Conservation (phyloP, 2,888 invertebrate species). For the Andrena flavipes region DNA sequence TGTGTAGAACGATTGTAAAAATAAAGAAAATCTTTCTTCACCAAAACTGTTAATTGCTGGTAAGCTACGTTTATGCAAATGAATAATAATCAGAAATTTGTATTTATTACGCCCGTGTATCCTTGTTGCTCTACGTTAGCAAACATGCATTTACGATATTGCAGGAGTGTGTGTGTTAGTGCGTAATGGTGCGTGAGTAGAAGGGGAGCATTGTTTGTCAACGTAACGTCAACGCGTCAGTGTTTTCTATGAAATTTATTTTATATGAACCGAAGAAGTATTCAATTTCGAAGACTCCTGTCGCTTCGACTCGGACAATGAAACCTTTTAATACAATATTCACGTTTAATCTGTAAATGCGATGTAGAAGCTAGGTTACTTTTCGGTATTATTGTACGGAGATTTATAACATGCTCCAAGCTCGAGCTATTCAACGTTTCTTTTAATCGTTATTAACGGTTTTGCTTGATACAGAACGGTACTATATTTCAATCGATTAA, state of each 20-base stretch:
- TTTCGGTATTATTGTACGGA: not conserved
- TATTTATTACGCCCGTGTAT: too few relatives aligned
- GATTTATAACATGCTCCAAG: not conserved
- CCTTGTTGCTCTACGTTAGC: too few relatives aligned
- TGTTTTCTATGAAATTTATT: constrained; percentile 8
- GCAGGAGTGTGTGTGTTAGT: too few relatives aligned
- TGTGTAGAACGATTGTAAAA: too few relatives aligned
- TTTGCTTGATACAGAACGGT: constrained; percentile 12
- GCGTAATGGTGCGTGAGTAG: not conserved
- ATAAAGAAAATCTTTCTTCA: too few relatives aligned
- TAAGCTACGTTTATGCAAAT: too few relatives aligned
- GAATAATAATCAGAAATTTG: too few relatives aligned
- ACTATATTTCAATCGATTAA: constrained; percentile 12
- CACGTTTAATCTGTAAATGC: constrained; percentile 15
- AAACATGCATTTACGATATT: too few relatives aligned
- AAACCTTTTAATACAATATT: constrained; percentile 15
- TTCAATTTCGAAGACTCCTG: constrained; percentile 10
- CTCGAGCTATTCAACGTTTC: not conserved
- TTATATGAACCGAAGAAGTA: constrained; percentile 13
- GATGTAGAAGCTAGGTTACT: constrained; percentile 27
- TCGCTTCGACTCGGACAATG: not conserved
- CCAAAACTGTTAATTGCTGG: too few relatives aligned
- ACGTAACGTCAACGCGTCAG: not conserved
- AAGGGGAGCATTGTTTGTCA: not conserved
- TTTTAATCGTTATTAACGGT: constrained; percentile 24